These are phyloP conservation scores for Alligator mississippiensis DNA, from an alignment of 2,113 vertebrate species.

Conservation along the genomic window DNA sequence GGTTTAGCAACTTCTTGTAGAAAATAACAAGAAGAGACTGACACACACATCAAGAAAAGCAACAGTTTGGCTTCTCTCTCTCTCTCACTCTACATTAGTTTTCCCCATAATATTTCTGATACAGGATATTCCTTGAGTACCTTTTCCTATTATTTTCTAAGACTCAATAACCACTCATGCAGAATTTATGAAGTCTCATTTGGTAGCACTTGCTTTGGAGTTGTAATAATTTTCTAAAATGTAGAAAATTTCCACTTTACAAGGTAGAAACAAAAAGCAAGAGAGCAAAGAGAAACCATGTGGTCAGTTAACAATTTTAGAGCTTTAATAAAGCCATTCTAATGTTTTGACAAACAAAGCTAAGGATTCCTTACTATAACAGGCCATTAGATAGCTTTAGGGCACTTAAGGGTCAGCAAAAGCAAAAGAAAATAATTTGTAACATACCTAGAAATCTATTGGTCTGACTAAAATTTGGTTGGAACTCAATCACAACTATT, in stretches of 20 bases:
- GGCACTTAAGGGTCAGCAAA: too few relatives aligned
- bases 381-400: too few relatives aligned
- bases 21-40: neutral
- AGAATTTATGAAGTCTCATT: neutral
- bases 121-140: neutral
- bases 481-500: too few relatives aligned
- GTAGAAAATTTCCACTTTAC: neutral
- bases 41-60: neutral
- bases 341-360: too few relatives aligned
- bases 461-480: too few relatives aligned
- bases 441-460: too few relatives aligned
- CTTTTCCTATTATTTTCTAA: neutral
- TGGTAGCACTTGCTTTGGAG: neutral
- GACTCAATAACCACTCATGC: neutral
- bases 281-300: neutral
- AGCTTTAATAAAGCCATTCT: too few relatives aligned
- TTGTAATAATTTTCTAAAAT: neutral
- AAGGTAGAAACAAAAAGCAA: neutral
- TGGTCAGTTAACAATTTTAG: neutral
- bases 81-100: too few relatives aligned
- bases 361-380: too few relatives aligned
- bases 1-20: neutral
- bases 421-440: too few relatives aligned
- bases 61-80: too few relatives aligned
- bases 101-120: too few relatives aligned